A percentile compares a stretch with the other conserved stretches of the same genome.
phyloP scores from a whole-genome alignment of 2,888 invertebrate species.

The Diaperis boleti region DNA sequence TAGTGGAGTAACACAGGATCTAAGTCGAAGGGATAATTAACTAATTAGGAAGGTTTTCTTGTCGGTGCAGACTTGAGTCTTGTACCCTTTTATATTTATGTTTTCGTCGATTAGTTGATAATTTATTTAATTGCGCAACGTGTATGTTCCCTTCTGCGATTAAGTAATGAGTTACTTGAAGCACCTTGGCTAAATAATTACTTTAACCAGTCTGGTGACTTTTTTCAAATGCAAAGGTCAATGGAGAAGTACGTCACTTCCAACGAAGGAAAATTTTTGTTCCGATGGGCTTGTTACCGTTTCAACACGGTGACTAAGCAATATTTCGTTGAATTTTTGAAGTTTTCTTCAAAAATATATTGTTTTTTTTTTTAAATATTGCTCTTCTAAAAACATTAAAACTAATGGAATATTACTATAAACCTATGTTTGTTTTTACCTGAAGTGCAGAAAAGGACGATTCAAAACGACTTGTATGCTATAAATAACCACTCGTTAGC shows the following conservation, averaged over 20 bases:
- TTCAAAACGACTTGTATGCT: no score
- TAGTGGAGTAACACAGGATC: not conserved
- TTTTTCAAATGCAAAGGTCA: slow-evolving; percentile 24
- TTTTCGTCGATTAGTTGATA: slow-evolving; percentile 3
- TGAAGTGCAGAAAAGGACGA: no score
- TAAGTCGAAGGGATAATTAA: not conserved
- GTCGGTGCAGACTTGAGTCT: not conserved
- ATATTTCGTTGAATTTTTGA: no score
- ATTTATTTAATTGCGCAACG: slow-evolving; percentile 16
- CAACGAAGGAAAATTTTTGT: not conserved
- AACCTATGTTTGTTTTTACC: no score
- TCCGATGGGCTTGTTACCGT: not conserved
- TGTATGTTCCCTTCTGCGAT: slow-evolving; percentile 20
- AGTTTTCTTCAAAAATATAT: no score
- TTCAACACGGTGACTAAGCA: no score
- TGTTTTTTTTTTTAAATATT: no score
- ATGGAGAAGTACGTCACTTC: slow-evolving; percentile 2
- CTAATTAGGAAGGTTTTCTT: slow-evolving; percentile 7
- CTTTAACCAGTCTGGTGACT: slow-evolving; percentile 24
- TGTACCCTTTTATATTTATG: slow-evolving; percentile 1
- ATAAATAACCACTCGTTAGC: no score
- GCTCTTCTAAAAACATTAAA: no score
- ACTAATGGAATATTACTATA: no score
- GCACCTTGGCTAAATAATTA: slow-evolving; percentile 25
- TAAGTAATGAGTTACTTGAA: slow-evolving; percentile 28